Conservation (phyloP, 2,113 vertebrate genomes). For the Emydura subglobosa region DNA sequence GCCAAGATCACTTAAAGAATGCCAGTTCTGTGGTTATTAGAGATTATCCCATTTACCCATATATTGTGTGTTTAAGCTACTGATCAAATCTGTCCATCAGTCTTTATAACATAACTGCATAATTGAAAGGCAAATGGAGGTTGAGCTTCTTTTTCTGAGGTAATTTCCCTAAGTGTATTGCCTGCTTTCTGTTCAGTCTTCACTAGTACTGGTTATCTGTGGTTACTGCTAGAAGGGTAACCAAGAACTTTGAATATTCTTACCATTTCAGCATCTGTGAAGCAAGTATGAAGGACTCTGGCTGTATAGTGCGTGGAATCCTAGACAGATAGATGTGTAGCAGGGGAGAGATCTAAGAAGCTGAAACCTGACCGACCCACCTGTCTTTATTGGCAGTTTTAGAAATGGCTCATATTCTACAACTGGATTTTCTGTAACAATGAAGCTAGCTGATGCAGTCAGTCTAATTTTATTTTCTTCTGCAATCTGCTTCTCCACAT, state of each 20-base stretch:
- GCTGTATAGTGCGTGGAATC: neutral
- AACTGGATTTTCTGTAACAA: accelerated
- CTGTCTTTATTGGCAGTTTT: neutral
- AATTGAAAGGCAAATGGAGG: neutral
- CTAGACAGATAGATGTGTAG: neutral
- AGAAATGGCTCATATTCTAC: neutral
- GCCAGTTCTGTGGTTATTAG: neutral
- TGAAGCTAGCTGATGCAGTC: neutral
- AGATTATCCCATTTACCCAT: neutral
- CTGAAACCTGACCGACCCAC: neutral
- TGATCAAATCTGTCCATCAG: neutral
- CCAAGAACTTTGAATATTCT: neutral
- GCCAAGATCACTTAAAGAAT: neutral
- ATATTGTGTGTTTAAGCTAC: neutral
- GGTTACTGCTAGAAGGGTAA: neutral
- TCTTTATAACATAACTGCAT: neutral
- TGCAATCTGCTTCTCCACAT: neutral
- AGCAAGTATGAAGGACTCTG: neutral
- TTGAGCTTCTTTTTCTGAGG: neutral
- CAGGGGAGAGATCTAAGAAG: neutral
- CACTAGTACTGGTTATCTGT: neutral
- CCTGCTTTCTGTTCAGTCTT: neutral
- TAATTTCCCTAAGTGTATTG: neutral
- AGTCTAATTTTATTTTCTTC: neutral
- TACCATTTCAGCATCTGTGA: neutral